A percentile compares a stretch with the other conserved stretches of the same genome.
Evolutionary conservation across 2,113 vertebrate genomes (phyloP).

Genomic region (Lasiurus borealis): DNA sequence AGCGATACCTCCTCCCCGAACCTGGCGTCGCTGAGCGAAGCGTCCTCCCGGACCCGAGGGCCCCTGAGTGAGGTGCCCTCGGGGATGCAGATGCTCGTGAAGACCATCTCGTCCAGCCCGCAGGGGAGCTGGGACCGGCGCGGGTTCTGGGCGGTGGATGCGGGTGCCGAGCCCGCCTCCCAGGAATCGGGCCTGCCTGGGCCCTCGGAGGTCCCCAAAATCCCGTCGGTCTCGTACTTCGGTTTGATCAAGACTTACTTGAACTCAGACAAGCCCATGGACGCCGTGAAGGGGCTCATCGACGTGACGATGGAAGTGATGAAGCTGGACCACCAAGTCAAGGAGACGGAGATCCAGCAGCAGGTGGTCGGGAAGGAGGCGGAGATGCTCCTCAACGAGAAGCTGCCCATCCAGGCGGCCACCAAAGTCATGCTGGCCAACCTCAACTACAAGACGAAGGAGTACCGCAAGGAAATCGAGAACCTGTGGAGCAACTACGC

Average conservation of each 20-base stretch:
- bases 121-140: background rate
- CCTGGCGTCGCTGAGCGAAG: background rate
- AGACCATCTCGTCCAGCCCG: accelerated
- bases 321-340: background rate
- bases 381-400: background rate
- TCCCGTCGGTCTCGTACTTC: background rate
- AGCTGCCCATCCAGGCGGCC: background rate
- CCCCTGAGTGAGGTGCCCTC: background rate
- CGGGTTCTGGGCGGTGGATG: background rate
- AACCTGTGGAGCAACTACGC: background rate
- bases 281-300: background rate
- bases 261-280: background rate
- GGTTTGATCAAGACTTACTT: background rate
- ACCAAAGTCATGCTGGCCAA: background rate
- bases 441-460: background rate
- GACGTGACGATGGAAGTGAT: background rate
- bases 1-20: background rate
- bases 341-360: background rate
- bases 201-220: background rate
- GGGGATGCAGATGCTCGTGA: background rate
- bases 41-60: background rate
- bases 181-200: background rate
- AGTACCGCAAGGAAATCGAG: background rate
- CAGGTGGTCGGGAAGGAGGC: background rate
- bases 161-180: background rate